Evolutionary conservation across 2,797 vertebrate genomes (phyloP).

Genomic region (Ataeniobius toweri): DNA sequence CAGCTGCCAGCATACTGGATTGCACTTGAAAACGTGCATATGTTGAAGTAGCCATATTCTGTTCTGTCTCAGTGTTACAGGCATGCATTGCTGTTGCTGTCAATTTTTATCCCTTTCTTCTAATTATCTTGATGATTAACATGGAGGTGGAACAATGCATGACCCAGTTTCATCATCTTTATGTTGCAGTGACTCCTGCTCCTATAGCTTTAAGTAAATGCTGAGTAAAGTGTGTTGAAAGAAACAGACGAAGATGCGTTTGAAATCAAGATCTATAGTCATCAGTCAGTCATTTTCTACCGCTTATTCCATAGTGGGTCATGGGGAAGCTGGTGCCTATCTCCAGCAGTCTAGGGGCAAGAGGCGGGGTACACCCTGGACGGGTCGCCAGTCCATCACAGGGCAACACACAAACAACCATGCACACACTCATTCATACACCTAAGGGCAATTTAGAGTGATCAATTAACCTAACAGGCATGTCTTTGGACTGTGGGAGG

Average conservation of each 20-base stretch:
- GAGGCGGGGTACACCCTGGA: too few relatives aligned
- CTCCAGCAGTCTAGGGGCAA: too few relatives aligned
- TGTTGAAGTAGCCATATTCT: constrained; percentile 33
- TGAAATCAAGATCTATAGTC: constrained; percentile 31
- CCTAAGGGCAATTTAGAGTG: too few relatives aligned
- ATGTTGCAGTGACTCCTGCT: constrained; percentile 32
- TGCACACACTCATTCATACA: too few relatives aligned
- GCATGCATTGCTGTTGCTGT: constrained; percentile 16
- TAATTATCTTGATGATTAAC: constrained; percentile 75
- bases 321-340: too few relatives aligned
- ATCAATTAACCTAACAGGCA: too few relatives aligned
- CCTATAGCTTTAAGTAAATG: constrained; percentile 31
- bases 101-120: constrained; percentile 48
- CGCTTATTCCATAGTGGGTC: too few relatives aligned
- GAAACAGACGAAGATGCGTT: constrained; percentile 6
- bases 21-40: constrained; percentile 53
- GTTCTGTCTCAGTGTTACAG: constrained; percentile 28
- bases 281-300: too few relatives aligned
- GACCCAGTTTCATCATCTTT: constrained; percentile 44
- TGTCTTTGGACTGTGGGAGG: too few relatives aligned
- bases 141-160: constrained; percentile 64
- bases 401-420: too few relatives aligned
- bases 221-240: constrained; percentile 3
- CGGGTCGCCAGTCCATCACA: too few relatives aligned
- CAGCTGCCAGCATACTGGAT: constrained; percentile 65